Base-by-base conservation (phyloP, 2,888 invertebrate species). In the Spilarctia lutea region DNA sequence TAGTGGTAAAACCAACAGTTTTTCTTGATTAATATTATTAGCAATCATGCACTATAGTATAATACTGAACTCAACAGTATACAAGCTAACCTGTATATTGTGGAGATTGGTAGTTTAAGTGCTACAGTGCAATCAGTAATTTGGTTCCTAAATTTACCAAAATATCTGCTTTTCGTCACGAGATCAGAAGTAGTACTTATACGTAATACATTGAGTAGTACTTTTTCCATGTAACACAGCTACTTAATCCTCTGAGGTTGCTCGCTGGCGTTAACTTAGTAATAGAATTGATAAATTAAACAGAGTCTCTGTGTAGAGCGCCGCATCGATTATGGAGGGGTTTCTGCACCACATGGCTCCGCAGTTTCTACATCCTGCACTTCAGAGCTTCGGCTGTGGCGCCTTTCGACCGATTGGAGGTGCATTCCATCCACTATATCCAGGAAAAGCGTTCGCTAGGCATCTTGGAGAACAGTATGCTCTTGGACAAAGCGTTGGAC, bases 331-430 rank as follows among this genome's bases (percentile, higher is more conserved):
- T 81, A 96, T 96, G 96, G 96, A 96, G 87, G 96, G 96, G 24
- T 96, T 96, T 86, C 92, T 96, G 75, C 96, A 96, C 83, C 96
- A 96, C 83, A 96, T 96, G 94, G 96, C 96, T 24, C 96, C 96
- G 74, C 96, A 96, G 89, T 96, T 96, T 82, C 89, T 96, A 86
- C 96, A 96, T 80, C 96, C 96, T 20, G 96, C 96, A 16, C 89
- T 96, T 86, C 96, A 96, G 85, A 93, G 95, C 85, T 96, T 96
- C 81, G 96, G 96, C 45, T 96, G 96, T 79, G 96, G 96, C 3
- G 96, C 96, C 0, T 96, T 96, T 84, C 90, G 96, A 2, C 96
- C 96, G 2, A 96, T 96, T 81, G 96, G 95, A 1, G 96, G 96
- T 65, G 96, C 96, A 3, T 96, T 96, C 79, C 96, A 96, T 81